Evolutionary conservation across 2,888 invertebrate species (phyloP), one percentile per base, ranked within the genome.

Genomic region (Nomada lathburiana): DNA sequence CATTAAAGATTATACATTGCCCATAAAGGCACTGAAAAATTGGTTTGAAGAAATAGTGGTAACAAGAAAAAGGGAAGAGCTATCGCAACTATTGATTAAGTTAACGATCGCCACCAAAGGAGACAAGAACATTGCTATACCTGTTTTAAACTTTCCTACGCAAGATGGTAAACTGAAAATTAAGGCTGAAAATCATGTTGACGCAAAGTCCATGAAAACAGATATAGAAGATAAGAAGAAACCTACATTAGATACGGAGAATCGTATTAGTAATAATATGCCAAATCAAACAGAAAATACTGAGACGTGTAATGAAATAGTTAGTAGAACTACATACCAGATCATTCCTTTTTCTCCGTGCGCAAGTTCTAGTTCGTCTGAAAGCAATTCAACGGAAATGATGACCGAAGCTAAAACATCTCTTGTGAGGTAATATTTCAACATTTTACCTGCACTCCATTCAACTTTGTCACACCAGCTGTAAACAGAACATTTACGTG

Each of bases 21-120:
- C 98, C 42, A 98, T 98, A 88, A 97, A 97, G 93, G 96, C 97
- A 82, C 94, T 98, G 82, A 95, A 96, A 72, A 96, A 96, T 91
- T 99, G 98, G 99, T 99, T 99, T 93, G 96, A 97, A 84, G 97
- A 97, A 91, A 96, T 97, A 80, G 95, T 96, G 4, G 98, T 98
- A 0, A 97, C 97, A 2, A 95, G 96, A 75, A 99, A 99, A 94
- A 95, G 99, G 76, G 97, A 97, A 93, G 97, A 98, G 87, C 97
- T 99, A 86, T 97, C 97, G 50, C 95, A 96, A 83, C 94, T 98
- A 80, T 95, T 99, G 69, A 96, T 97, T 90, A 94, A 94, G 55
- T 94, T 98, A 29, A 97, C 98, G 96, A 95, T 96, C 85, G 95
- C 96, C 92, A 96, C 96, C 84, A 97, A 96, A 91, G 95, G 96